Base-by-base conservation (phyloP, 1,140 invertebrate genomes). In the Drosophila navojoa region DNA sequence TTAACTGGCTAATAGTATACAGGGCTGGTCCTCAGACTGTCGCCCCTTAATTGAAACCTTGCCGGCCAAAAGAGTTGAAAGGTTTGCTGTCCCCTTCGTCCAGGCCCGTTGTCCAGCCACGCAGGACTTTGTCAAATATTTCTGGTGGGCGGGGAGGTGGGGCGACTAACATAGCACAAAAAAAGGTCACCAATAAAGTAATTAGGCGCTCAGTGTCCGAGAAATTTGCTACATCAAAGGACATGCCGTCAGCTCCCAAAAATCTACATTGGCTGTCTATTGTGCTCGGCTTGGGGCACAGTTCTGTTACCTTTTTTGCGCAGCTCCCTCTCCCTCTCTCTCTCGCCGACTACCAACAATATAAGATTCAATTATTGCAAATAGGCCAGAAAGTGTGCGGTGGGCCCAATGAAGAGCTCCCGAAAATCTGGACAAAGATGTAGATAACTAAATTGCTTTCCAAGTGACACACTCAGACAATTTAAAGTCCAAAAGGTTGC, bases 121-220 rank as follows among this genome's bases (percentile, higher is more conserved):
- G 19, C 19, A 1, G 19, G 19, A 44, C 29, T 38, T 55, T 47
- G 44, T 55, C 38, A 72, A 67, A 60, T 68, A 50, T 42, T 68
- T 29, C 15, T 15, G 45, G 10, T 44, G 42, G 42, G 10, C 2
- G 13, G 11, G 40, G 40, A 7, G n/a, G 4, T n/a, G 1, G 27
- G 19, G 16, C 7, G 45, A 35, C 1, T 16, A 19, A 29, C 15
- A 52, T 47, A 16, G 42, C 42, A 38, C 64, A 81, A 67, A 71
- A 75, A 86, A 87, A 77, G 82, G 82, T 75, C 82, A 79, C 82
- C 82, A 87, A 87, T 87, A 89, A 87, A 87, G 82, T 87, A 87
- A 87, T 87, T 87, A 87, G 84, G 72, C 71, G 82, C 82, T 87
- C 81, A 89, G 79, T 87, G 82, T 87, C 82, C 82, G 82, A 87